Evolutionary conservation across 2,113 vertebrate species (phyloP), one percentile per base, ranked within the genome.

Genomic region (Leucopsar rothschildi): DNA sequence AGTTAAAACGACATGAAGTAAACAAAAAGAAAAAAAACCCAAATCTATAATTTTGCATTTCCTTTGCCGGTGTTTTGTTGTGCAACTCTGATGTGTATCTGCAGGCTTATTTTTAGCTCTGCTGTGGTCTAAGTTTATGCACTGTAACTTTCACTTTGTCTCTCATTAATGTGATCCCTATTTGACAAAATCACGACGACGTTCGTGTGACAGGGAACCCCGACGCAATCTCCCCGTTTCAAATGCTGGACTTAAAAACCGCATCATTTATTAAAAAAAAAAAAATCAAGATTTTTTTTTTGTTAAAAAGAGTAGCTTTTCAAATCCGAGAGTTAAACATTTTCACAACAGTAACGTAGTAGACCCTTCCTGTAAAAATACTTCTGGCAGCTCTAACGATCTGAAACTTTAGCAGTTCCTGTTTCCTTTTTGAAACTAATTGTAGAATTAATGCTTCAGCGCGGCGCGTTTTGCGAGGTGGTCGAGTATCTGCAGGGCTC

Each of bases 101-200:
- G 86, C 80, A 73, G 44, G 29, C 92, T 88, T 96, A 96, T 92
- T 97, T 98, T 98, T 97, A 86, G 60, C 93, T 94, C 92, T 72
- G 57, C 61, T 92, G 87, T 95, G 93, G 94, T 96, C 93, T 96
- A 94, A 97, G 95, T 97, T 96, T 97, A 84, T 93, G 90, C 84
- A 15, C 45, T 85, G 72, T 86, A 88, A 97, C 96, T 98, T 97
- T 98, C 96, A 97, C 93, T 97, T 97, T 91, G 97, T 96, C 95
- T 94, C 92, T 97, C 76, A 94, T 90, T 93, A 96, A 92, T 37
- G 50, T 29, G 79, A 82, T 92, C 80, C 50, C 68, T 84, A 35
- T 92, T 95, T 92, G 86, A 80, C 87, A 92, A 97, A 94, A 88
- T 76, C 68, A 81, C 6, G 7, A 5, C 9, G 16, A 6, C 7